Conservation (phyloP, 2,113 vertebrate genomes). For the Narcine bancroftii region DNA sequence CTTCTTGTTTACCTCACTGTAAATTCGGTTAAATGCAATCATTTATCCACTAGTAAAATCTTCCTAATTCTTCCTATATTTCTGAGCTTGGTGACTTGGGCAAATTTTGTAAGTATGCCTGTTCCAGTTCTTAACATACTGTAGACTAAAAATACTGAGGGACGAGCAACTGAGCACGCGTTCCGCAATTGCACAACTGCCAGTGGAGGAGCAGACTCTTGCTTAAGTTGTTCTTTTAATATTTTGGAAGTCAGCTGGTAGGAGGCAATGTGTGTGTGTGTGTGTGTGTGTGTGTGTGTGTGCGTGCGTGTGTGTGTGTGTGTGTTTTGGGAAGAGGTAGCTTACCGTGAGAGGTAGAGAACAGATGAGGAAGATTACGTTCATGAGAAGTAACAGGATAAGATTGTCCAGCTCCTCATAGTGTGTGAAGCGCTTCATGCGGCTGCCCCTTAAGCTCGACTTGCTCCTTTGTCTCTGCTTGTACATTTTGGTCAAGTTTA, state of each 20-base stretch:
- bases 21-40: too few species aligned
- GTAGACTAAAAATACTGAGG: too few species aligned
- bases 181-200: not conserved
- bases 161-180: not conserved
- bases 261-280: not conserved
- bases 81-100: not conserved
- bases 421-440: not conserved
- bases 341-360: slow-evolving; percentile 64
- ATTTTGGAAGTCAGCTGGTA: not conserved
- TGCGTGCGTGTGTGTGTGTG: not conserved
- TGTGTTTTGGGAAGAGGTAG: not conserved
- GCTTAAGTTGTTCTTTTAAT: not conserved
- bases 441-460: not conserved
- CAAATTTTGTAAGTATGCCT: not conserved
- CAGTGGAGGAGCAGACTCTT: not conserved
- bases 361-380: slow-evolving; percentile 60
- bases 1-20: too few species aligned
- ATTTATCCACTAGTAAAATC: too few species aligned
- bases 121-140: too few species aligned
- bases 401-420: slow-evolving; percentile 63
- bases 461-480: slow-evolving; percentile 40
- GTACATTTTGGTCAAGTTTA: slow-evolving; percentile 59
- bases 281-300: not conserved
- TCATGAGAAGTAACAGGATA: slow-evolving; percentile 62
- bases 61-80: not conserved